Base-by-base conservation (phyloP, 2,113 vertebrate species). In the Rhea pennata region DNA sequence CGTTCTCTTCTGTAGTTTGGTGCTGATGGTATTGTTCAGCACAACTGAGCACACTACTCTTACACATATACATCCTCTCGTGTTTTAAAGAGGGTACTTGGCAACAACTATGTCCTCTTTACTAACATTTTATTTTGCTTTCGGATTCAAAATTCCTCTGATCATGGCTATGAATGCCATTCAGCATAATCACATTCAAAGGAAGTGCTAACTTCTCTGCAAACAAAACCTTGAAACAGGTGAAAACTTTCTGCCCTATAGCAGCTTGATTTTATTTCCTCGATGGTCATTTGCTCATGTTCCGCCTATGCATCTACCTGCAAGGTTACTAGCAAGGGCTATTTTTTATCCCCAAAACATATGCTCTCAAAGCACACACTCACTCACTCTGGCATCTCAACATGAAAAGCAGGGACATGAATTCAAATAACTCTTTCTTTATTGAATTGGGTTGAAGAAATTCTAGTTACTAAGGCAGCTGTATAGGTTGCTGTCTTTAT, bases 221-320 rank as follows among this genome's bases (percentile, higher is more conserved):
- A 88, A 77, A 71, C 16, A 66, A 79, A 94, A 21, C 12, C 10
- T 36, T 51, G 64, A 82, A 42, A 71, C 17, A 87, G 24, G 15
- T 58, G 56, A 67, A 94, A 46, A 31, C 31, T 69, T 1, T 12
- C 71, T 12, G 42, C 50, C 74, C 36, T 62, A 21, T 64, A 84
- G 36, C 86, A 81, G 24, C 21, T 86, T 80, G 33, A 84, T 72
- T 92, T 93, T 79, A 54, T 81, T 89, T 93, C 56, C 87, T 71
- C 86, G 77, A 70, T 33, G 29, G 17, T 44, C 26, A 4, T 72
- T 92, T 83, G 22, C 29, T 83, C 10, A 17, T 84, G 17, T 87
- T 88, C 59, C 88, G 65, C 51, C 61, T 77, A 39, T 14, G 27
- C 56, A 82, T 33, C 53, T 85, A 46, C 20, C n/a, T 84, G 31